phyloP scores from a whole-genome alignment of 1,140 invertebrate species.

The Papilio dardanus region DNA sequence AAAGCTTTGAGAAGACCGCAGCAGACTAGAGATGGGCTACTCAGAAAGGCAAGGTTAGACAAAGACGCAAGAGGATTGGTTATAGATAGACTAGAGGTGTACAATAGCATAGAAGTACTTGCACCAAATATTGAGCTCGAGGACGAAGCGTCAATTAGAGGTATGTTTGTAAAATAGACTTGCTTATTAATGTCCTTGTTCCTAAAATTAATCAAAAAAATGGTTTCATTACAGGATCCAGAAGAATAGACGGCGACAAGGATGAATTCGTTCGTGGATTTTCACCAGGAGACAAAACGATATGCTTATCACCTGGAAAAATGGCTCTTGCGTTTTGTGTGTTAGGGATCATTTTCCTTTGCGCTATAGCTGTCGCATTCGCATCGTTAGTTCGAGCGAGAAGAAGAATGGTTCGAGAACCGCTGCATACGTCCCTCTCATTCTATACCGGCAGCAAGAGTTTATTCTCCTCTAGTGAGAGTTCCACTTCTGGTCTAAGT shows the following conservation, averaged over 20 bases:
- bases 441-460: conserved; percentile 82
- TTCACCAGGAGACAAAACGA: conserved; percentile 84
- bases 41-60: conserved; percentile 75
- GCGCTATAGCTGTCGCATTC: conserved; percentile 86
- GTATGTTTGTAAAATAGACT: conserved; percentile 45
- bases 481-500: conserved; percentile 80
- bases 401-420: conserved; percentile 70
- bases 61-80: conserved; percentile 83
- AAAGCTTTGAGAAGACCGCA: conserved; percentile 72
- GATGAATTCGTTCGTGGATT: conserved; percentile 69
- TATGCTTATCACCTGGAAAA: conserved; percentile 88
- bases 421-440: conserved; percentile 77
- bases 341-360: conserved; percentile 86
- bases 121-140: conserved; percentile 89
- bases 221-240: conserved; percentile 61
- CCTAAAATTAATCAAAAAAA: background rate
- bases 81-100: conserved; percentile 87
- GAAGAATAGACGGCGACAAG: conserved; percentile 71
- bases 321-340: conserved; percentile 87
- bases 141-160: conserved; percentile 81
- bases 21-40: conserved; percentile 73
- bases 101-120: conserved; percentile 90
- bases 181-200: background rate
- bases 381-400: conserved; percentile 85
- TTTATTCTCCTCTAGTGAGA: conserved; percentile 79